Conservation (phyloP, 1,140 invertebrate genomes). For the Riptortus pedestris region DNA sequence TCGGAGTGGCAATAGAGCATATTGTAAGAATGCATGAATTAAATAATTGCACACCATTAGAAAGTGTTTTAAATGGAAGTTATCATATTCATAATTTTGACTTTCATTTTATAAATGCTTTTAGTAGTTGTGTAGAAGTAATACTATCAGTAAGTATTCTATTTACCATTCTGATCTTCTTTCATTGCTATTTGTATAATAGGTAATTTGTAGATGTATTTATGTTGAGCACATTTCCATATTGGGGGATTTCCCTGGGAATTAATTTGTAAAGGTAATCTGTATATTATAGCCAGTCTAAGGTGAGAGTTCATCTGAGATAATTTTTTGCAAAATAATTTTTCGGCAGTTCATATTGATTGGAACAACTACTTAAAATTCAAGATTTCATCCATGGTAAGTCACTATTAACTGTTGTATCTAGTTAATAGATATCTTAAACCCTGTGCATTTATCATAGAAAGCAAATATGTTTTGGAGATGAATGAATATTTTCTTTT, state of each 20-base stretch:
- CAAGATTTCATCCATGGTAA: too few relatives aligned
- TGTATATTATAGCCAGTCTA: conserved; percentile 30
- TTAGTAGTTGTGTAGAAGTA: conserved; percentile 4
- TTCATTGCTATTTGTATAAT: conserved; percentile 24
- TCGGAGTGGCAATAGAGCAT: too few relatives aligned
- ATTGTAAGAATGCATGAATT: too few relatives aligned
- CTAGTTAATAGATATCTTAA: too few relatives aligned
- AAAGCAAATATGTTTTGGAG: too few relatives aligned
- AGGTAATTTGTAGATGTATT: conserved; percentile 23
- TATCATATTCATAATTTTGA: neutral
- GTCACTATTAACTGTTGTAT: too few relatives aligned
- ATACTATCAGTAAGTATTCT: conserved; percentile 1
- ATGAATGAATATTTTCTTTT: too few relatives aligned
- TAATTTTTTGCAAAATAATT: too few relatives aligned
- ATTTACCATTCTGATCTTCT: conserved; percentile 1
- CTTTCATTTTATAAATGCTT: conserved; percentile 4
- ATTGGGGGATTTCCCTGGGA: conserved; percentile 27
- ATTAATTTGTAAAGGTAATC: conserved; percentile 30
- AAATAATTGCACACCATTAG: neutral
- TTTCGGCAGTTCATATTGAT: too few relatives aligned
- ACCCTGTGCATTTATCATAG: too few relatives aligned
- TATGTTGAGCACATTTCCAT: conserved; percentile 25
- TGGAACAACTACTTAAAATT: too few relatives aligned
- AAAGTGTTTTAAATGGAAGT: neutral
- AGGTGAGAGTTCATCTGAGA: too few relatives aligned